Base-by-base conservation (phyloP, 2,113 vertebrate genomes). In the Colius striatus region DNA sequence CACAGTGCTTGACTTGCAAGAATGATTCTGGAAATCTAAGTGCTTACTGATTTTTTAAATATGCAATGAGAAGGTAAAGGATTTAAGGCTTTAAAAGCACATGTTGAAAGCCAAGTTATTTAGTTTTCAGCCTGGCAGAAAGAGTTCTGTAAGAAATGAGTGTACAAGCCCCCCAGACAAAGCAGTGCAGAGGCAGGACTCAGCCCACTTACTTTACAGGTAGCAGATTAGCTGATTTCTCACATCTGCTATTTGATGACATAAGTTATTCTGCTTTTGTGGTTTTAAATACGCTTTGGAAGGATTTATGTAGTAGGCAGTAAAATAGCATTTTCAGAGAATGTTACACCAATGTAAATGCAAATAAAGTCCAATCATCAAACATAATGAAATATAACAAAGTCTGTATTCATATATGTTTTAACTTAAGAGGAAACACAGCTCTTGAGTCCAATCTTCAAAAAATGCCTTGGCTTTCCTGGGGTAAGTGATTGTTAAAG, bases 331-430 rank as follows among this genome's bases (percentile, higher is more conserved):
- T 63, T 96, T 96, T 92, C 70, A 90, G 53, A 89, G 77, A 70
- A 96, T 93, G 78, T 93, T 95, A 91, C 85, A 90, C 36, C 65
- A 89, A 94, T 32, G 30, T 95, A 96, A 96, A 89, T 74, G 91
- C 83, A 95, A 96, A 80, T 63, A 96, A 95, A 94, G 79, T 16
- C 60, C 74, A 93, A 92, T 87, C 93, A 91, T 82, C 60, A 84
- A 89, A 47, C 76, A 88, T 55, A 96, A 94, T 86, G 30, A 96
- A 95, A 95, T 92, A 83, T 71, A 93, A 94, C 30, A 96, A 96
- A 96, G 94, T 54, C 91, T 76, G 91, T 93, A 95, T 92, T 95
- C 61, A 90, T 90, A 86, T 84, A 78, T 87, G 60, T 96, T 97
- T 96, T 93, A 90, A 84, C 67, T 53, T 90, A 89, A 95, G 45